phyloP scores from a whole-genome alignment of 1,140 invertebrate genomes.

The Caerostris extrusa region DNA sequence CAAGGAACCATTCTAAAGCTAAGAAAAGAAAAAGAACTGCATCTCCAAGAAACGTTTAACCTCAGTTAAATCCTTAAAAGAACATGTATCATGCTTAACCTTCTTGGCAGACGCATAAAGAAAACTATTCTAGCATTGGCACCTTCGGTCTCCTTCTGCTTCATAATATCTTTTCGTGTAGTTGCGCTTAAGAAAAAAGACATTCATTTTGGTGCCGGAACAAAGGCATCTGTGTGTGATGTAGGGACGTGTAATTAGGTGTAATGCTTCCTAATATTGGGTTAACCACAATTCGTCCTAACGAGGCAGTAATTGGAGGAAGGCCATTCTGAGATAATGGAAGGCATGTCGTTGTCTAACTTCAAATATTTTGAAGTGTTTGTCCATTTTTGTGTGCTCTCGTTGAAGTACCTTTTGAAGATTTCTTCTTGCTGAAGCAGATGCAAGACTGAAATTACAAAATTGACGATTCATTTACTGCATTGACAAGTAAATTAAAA shows the following conservation, averaged over 20 bases:
- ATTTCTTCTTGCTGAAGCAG: background rate
- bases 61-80: background rate
- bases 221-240: background rate
- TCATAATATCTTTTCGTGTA: background rate
- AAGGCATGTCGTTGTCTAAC: background rate
- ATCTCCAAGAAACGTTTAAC: too few species aligned
- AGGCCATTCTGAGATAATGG: background rate
- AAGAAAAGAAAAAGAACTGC: too few species aligned
- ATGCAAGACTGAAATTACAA: background rate
- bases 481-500: background rate
- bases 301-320: background rate
- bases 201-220: background rate
- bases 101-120: background rate
- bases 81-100: background rate
- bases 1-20: too few species aligned
- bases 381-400: background rate
- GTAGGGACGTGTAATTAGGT: background rate
- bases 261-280: constrained; percentile 7
- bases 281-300: background rate
- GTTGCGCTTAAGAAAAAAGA: background rate
- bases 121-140: background rate
- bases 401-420: background rate
- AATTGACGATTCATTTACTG: background rate
- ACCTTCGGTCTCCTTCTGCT: background rate
- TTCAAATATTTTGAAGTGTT: background rate